Base-by-base conservation (phyloP, 2,797 vertebrate genomes). In the Xerus rutilus region DNA sequence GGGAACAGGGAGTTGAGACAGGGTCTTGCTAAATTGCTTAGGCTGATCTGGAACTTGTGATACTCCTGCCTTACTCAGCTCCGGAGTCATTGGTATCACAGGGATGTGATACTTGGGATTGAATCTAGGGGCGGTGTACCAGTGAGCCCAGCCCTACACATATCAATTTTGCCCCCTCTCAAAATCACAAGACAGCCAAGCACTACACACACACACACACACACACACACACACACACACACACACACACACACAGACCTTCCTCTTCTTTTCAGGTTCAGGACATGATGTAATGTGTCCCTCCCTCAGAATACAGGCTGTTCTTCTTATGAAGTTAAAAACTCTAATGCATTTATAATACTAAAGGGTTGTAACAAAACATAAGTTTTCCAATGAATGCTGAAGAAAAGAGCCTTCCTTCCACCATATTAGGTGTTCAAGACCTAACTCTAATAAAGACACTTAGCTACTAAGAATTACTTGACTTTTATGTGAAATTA, bases 401-500 rank as follows among this genome's bases (percentile, higher is more conserved):
- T 84, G 47, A 87, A 76, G 81, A n/a, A 57, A 62, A 62, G 59
- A n/a, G 67, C 47, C 15, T 23, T 64, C 54, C 13, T 72, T 90
- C 39, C 74, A 39, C 25, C 9, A 18, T 67, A 17, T 15, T 14
- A 82, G 32, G 17, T 21, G 28, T 65, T 43, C 32, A 78, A 59
- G 43, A 90, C 47, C 23, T 59, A n/a, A 82, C 43, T 85, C 72
- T 65, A 74, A 88, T 25, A 59, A 59, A 52, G 21, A 78, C 54
- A 89, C 72, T 49, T 77, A 86, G 45, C 62, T 62, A 78, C n/a
- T 57, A 21, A 78, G 23, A n/a, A 87, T 9, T 35, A 23, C 54
- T 57, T 45, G 86, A 62, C 18, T n/a, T 70, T 93, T 85, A 81
- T 93, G 77, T 93, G 28, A 86, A 93, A 82, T 39, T n/a, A 81